phyloP scores from a whole-genome alignment of 2,797 vertebrate species.

The Platyrinchus mystaceus region DNA sequence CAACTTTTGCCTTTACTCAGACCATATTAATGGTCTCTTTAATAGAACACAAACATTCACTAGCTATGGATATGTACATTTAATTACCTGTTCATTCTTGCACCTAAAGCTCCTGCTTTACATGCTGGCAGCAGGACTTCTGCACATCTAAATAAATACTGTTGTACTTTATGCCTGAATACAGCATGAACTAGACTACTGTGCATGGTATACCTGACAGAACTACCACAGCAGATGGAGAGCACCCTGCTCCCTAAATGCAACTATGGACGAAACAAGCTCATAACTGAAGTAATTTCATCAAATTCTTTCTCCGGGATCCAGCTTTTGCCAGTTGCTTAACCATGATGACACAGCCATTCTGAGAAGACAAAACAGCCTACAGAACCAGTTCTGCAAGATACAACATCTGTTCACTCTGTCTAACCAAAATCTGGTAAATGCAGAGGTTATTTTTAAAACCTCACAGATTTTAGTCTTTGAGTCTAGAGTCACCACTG shows the following conservation, averaged over 20 bases:
- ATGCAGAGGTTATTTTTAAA: not conserved
- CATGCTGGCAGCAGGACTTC: not conserved
- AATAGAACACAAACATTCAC: not conserved
- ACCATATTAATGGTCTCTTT: not conserved
- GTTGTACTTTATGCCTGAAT: not conserved
- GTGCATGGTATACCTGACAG: not conserved
- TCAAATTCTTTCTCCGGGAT: not conserved
- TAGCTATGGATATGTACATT: not conserved
- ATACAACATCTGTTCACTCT: not conserved
- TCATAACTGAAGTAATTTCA: not conserved
- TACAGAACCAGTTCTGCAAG: not conserved
- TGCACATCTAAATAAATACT: not conserved
- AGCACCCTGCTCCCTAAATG: not conserved
- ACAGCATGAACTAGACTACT: not conserved
- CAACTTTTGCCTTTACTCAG: not conserved
- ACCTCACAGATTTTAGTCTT: not conserved
- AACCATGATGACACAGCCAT: not conserved
- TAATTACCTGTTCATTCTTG: not conserved
- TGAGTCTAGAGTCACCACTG: not conserved
- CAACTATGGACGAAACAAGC: not conserved
- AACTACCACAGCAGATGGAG: not conserved
- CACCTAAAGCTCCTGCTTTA: not conserved
- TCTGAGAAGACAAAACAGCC: not conserved
- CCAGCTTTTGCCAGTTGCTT: not conserved
- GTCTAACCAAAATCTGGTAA: not conserved